Evolutionary conservation across 2,888 invertebrate species (phyloP), one percentile per base, ranked within the genome.

Genomic region (Teleiodes luculella): DNA sequence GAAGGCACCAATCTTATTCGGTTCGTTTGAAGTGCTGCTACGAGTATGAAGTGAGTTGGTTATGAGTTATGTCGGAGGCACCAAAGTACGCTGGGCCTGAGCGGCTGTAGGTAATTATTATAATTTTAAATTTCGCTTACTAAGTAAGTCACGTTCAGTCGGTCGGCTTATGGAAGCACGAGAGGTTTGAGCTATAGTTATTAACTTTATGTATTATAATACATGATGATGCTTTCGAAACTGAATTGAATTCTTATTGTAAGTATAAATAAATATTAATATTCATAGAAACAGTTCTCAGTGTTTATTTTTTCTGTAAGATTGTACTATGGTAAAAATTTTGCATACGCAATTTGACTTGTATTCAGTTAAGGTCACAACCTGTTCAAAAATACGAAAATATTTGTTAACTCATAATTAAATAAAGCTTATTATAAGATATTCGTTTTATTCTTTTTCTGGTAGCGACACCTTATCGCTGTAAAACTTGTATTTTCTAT

Each of bases 331-430:
- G 78, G 77, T 76, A 72, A 76, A n/a, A 76, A 68, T 70, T 79
- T 80, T 82, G 80, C 83, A 75, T 79, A 83, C 70, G 81, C 83
- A 81, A 82, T 83, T 81, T 81, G 81, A 88, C 86, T 85, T 88
- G 81, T 87, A 87, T 88, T 88, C 86, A 83, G 86, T 88, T 89
- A 85, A 86, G 84, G 89, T 88, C 88, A 89, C 88, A 89, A 89
- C 86, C 84, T 86, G 86, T 88, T 89, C 88, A 83, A 86, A 88
- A 86, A 85, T 85, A 84, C 83, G 84, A 84, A 84, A 85, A 85
- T 83, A 88, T 88, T 87, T 89, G 89, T 89, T 89, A 89, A 88
- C 87, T 89, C 87, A 88, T 89, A 89, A 89, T 89, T 88, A 89
- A 88, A 89, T 89, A 89, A 88, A 89, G 89, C 89, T 88, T 89